Conservation (phyloP, 2,888 invertebrate species). For the Bursaphelenchus okinawaensis region DNA sequence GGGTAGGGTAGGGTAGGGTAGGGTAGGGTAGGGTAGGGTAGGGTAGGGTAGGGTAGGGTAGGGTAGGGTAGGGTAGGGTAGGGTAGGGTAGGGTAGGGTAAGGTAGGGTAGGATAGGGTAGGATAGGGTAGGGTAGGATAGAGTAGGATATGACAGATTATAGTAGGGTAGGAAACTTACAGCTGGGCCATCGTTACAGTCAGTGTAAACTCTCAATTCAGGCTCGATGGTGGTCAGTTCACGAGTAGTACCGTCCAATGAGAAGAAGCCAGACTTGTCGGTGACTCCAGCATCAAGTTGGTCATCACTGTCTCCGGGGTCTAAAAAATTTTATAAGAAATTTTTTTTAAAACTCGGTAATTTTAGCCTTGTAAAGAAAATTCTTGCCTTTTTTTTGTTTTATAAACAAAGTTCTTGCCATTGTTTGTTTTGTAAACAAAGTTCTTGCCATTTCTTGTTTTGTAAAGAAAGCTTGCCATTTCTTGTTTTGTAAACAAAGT, state of each 20-base stretch:
- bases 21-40: constrained; percentile 2
- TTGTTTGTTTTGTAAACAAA: no score
- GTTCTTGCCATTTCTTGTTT: no score
- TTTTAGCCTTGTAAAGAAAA: no score
- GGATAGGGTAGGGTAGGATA: not conserved
- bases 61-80: not conserved
- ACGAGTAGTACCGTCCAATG: constrained; percentile 16
- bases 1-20: not conserved
- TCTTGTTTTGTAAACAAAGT: no score
- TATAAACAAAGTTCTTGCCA: no score
- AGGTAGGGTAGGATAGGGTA: constrained; percentile 1
- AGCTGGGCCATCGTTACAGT: constrained; percentile 14
- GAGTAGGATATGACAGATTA: no score
- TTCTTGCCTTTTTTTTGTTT: no score
- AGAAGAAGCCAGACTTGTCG: constrained; percentile 11
- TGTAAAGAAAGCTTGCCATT: no score
- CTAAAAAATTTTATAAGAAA: no score
- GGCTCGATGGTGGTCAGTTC: constrained; percentile 16
- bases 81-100: not conserved
- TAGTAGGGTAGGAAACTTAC: constrained; percentile 6
- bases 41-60: constrained; percentile 11
- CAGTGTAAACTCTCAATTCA: constrained; percentile 11
- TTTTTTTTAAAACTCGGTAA: constrained; percentile 1
- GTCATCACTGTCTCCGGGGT: constrained; percentile 18
- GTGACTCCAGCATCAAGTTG: constrained; percentile 15